phyloP scores from a whole-genome alignment of 2,113 vertebrate species.

The Coturnix japonica region DNA sequence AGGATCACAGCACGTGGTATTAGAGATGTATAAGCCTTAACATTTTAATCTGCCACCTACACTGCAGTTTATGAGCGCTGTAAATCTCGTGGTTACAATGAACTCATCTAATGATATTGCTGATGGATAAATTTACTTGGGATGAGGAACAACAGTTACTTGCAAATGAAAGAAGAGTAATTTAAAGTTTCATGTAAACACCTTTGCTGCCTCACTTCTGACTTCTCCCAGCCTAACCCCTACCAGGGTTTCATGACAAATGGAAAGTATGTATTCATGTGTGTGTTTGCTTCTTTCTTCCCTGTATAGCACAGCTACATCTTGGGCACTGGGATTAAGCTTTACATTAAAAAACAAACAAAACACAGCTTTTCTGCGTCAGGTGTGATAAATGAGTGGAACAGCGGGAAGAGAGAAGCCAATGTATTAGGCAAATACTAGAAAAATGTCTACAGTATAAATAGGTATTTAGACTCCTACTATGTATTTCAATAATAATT shows the following conservation, averaged over 20 bases:
- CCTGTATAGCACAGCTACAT: not conserved
- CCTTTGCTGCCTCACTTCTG: constrained; percentile 43
- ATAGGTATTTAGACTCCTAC: constrained; percentile 6
- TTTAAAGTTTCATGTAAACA: constrained; percentile 70
- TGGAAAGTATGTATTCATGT: constrained; percentile 43
- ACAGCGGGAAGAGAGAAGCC: not conserved
- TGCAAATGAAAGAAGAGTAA: constrained; percentile 65
- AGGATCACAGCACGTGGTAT: not conserved
- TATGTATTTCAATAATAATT: constrained; percentile 56
- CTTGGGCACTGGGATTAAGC: not conserved
- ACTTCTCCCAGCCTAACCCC: constrained; percentile 62
- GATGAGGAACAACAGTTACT: constrained; percentile 62
- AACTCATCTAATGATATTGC: constrained; percentile 75
- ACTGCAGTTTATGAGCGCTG: constrained; percentile 69
- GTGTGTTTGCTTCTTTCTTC: not conserved
- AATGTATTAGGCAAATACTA: not conserved
- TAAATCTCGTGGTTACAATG: constrained; percentile 72
- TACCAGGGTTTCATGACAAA: constrained; percentile 43
- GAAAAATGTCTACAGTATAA: not conserved
- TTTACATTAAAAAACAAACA: constrained; percentile 7
- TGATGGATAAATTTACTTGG: constrained; percentile 70
- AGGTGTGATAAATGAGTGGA: not conserved
- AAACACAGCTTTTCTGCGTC: not conserved
- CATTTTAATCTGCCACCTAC: constrained; percentile 75
- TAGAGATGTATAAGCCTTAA: constrained; percentile 57